Evolutionary conservation across 2,888 invertebrate species (phyloP), one percentile per base, ranked within the genome.

Genomic region (Sialis fuliginosa): DNA sequence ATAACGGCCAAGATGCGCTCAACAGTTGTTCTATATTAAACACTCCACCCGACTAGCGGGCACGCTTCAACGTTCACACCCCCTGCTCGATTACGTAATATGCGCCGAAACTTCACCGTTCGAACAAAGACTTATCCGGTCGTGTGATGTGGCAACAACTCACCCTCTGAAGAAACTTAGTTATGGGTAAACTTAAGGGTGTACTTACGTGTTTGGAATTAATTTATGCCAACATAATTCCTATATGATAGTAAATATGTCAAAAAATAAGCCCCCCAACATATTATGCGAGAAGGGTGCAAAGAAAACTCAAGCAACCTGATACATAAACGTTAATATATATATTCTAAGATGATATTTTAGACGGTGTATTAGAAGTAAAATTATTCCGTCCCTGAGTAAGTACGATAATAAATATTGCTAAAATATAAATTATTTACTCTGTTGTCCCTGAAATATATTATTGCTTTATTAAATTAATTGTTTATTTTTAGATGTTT

Each of bases 141-240:
- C 35, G 35, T 10, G 9, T 10, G 35, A 9, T 35, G 9, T 9
- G 9, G 9, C 35, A 30, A 41, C 35, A 44, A 44, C 13, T 44
- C 44, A 13, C 6, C 42, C 22, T 32, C 22, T 22, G 22, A 22
- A 22, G 22, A 22, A 22, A 22, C 22, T n/a, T 37, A 37, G 39
- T 45, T 44, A 45, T 48, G 45, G 41, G 33, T 12, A 48, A 48
- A 45, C 42, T 45, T 48, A 45, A 45, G 37, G 41, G 42, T 46
- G 44, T 37, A 48, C 37, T 48, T 45, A 44, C 45, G 45, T 44
- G 45, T 45, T 45, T 44, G 31, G 48, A 41, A 48, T 48, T 48
- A 48, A 48, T 45, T 44, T 48, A 48, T 48, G 39, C 41, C 13
- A 10, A 37, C 37, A 37, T 42, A 42, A 37, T 39, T 39, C 34